Evolutionary conservation across 2,113 vertebrate genomes (phyloP), one percentile per base, ranked within the genome.

Genomic region (Choloepus hoffmanni): DNA sequence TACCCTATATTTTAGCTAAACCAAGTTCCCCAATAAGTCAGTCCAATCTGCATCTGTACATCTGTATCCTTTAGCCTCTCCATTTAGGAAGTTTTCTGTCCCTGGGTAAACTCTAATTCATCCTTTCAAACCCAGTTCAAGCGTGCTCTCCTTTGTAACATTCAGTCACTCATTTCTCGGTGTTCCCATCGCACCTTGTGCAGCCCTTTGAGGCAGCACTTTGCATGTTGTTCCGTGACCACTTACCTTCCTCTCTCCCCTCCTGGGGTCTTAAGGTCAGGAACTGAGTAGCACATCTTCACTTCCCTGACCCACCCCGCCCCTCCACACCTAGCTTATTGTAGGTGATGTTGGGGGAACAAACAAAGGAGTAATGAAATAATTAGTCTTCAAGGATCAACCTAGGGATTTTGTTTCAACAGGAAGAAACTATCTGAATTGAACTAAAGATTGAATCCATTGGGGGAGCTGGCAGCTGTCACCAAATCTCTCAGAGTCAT

Each of bases 361-460:
- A 74, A 90, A 90, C 26, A 84, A 89, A 77, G 26, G 72, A 85
- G 77, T 67, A 68, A 81, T 43, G 55, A 70, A 55, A 65, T 88
- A 60, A 81, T 48, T 50, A 12, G 36, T 36, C 82, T 50, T 30
- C 48, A 85, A 85, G 63, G 18, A 14, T 33, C 40, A 45, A 77
- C 84, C 74, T 40, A 55, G 45, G 74, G 40, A 58, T 26, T 33
- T 53, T 26, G 18, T 77, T 62, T 9, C 16, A 55, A 43, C 30
- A 33, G 15, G 21, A 89, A 36, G 62, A 58, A 48, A 50, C 12
- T 9, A 28, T 74, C 30, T 76, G 81, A 84, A 70, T 78, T 91
- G 88, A 82, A 63, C 21, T 24, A 23, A 79, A 88, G 36, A 33
- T 12, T n/a, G 70, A 92, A 40, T 78, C 19, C 36, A 23, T 43